Percentiles rank a stretch among this genome's conserved stretches.
Evolutionary conservation across 1,140 invertebrate species (phyloP).

Genomic region (Holotrichia oblita): DNA sequence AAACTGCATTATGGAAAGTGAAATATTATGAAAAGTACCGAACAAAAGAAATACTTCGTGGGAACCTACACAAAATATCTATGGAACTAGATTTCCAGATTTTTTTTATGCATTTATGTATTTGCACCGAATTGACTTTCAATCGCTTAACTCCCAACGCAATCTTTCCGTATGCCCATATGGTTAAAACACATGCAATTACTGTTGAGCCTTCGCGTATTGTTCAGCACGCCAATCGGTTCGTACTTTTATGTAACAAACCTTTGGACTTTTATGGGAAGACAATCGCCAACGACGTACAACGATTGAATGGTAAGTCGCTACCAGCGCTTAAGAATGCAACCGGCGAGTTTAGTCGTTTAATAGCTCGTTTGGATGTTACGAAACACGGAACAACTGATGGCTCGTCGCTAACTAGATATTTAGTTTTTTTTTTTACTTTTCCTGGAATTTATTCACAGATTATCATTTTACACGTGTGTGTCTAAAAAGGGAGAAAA

Average conservation of each 20-base stretch:
- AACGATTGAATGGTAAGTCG: neutral
- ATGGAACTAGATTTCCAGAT: too few relatives aligned
- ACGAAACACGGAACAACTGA: neutral
- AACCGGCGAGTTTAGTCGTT: neutral
- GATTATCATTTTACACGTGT: too few relatives aligned
- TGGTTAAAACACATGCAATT: neutral
- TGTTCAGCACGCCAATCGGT: neutral
- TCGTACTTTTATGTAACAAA: conserved; percentile 7
- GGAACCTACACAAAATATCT: too few relatives aligned
- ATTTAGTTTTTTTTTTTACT: conserved; percentile 4
- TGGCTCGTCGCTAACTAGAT: neutral
- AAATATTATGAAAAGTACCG: too few relatives aligned
- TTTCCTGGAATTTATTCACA: too few relatives aligned
- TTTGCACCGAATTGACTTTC: neutral
- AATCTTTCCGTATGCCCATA: neutral
- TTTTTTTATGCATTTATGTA: neutral
- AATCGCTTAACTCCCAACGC: neutral
- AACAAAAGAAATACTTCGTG: too few relatives aligned
- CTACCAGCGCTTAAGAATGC: neutral
- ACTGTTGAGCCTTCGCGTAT: conserved; percentile 4
- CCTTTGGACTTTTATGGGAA: neutral
- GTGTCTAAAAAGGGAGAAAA: too few relatives aligned
- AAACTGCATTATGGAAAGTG: too few relatives aligned
- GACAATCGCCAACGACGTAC: conserved; percentile 2
- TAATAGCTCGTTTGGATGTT: conserved; percentile 7